phyloP scores from a whole-genome alignment of 2,888 invertebrate genomes.

The Anoncus sp. region DNA sequence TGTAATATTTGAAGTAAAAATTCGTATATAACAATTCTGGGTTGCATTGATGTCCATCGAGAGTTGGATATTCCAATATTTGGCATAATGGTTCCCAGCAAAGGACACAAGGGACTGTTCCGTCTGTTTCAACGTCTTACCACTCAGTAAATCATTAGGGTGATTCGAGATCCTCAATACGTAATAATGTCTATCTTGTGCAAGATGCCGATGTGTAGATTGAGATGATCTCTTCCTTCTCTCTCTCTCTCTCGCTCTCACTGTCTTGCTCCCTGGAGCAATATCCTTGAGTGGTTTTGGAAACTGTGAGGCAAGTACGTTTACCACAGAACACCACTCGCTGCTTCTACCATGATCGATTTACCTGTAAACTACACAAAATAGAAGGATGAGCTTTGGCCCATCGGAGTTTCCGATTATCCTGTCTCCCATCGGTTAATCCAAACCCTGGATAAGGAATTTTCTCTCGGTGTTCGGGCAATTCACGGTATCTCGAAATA shows the following conservation, averaged over 20 bases:
- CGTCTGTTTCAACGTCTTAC: not conserved
- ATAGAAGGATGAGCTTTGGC: slow-evolving; percentile 1
- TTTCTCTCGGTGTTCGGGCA: not conserved
- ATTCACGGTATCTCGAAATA: slow-evolving; percentile 2
- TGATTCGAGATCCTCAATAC: not conserved
- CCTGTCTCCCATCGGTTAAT: slow-evolving; percentile 55
- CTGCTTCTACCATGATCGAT: slow-evolving; percentile 34
- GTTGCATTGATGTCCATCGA: not conserved
- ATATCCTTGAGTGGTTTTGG: slow-evolving; percentile 60
- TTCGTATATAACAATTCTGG: not conserved
- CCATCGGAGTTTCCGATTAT: slow-evolving; percentile 38
- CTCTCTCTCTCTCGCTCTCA: not conserved
- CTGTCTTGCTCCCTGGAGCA: slow-evolving; percentile 24
- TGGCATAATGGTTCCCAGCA: not conserved
- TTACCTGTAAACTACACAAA: slow-evolving; percentile 45
- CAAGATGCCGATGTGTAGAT: slow-evolving; percentile 4
- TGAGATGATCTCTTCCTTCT: slow-evolving; percentile 10
- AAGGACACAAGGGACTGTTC: not conserved
- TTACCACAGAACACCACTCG: slow-evolving; percentile 24
- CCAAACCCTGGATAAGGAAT: slow-evolving; percentile 33
- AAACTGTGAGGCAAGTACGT: slow-evolving; percentile 42
- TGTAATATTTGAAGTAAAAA: not conserved
- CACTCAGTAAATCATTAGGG: slow-evolving; percentile 1
- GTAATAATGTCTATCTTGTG: slow-evolving; percentile 17
- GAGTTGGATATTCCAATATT: not conserved